Evolutionary conservation across 1,140 invertebrate genomes (phyloP).

Genomic region (Mycetomoellerius zeteki): DNA sequence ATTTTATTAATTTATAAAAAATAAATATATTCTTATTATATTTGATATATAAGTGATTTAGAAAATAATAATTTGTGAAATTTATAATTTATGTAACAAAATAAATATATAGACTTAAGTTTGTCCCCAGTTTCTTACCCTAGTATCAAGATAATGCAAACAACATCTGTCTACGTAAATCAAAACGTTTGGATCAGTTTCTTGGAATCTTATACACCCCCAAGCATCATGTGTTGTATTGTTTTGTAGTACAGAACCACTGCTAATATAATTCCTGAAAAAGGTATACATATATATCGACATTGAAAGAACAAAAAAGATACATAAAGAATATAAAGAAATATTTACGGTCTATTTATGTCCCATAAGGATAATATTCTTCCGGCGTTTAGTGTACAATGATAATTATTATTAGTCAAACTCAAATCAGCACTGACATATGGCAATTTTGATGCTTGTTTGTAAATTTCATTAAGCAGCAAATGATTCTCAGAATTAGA

Average conservation of each 20-base stretch:
- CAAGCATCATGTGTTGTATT: conserved; percentile 77
- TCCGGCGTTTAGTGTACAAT: conserved; percentile 78
- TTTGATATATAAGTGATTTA: background rate
- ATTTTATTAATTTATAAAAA: background rate
- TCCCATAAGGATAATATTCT: conserved; percentile 80
- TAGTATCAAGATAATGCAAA: conserved; percentile 82
- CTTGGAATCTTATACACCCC: conserved; percentile 80
- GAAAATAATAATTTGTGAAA: conserved; percentile 7
- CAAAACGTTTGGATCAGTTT: conserved; percentile 77
- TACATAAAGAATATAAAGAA: background rate
- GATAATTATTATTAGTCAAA: conserved; percentile 72
- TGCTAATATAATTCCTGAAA: conserved; percentile 70
- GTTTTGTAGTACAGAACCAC: conserved; percentile 57
- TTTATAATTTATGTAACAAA: conserved; percentile 21
- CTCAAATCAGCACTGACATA: conserved; percentile 78
- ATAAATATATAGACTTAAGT: conserved; percentile 11
- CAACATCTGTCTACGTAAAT: conserved; percentile 82
- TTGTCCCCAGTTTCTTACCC: conserved; percentile 74
- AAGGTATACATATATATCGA: background rate
- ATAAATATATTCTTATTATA: conserved; percentile 26
- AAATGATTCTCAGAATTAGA: conserved; percentile 68
- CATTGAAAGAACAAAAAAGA: background rate
- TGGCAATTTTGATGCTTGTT: conserved; percentile 69
- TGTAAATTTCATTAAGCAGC: conserved; percentile 72
- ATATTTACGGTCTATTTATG: conserved; percentile 77